Base-by-base conservation (phyloP, 2,797 vertebrate species). In the Acipenser oxyrinchus region DNA sequence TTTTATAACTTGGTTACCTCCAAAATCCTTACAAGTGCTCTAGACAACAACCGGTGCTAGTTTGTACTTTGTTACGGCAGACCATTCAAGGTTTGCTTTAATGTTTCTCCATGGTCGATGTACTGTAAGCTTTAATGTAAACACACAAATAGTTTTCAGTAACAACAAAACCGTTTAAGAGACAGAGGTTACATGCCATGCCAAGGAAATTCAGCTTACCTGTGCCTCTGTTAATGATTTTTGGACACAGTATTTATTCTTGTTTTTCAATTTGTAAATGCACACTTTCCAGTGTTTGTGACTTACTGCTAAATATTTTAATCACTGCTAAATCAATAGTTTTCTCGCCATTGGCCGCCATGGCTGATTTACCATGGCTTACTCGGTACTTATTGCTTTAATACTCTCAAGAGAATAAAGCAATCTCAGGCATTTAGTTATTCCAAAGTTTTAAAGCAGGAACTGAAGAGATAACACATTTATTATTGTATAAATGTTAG, bases 401-500 rank as follows among this genome's bases (percentile, higher is more conserved):
- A 67, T 80, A 82, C 85, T 82, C 81, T 75, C 82, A 84, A 75
- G 74, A 77, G 68, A 82, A 81, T 86, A 86, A 86, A 83, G 77
- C 73, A 81, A 80, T 84, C 81, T 79, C 69, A 65, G 82, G 81
- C 84, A 77, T 81, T 76, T 80, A 80, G 80, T 83, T 85, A 86
- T 89, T 87, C 84, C 83, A 83, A 80, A 78, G 82, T 79, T 81
- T 85, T 84, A 82, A 85, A 78, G 72, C 81, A 75, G 72, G 78
- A 78, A 75, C 75, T 73, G 75, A 80, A 74, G 83, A 85, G 69
- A 72, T 74, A 67, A 69, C 70, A 75, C 66, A 71, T 69, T 66
- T 67, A 72, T 71, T 74, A 71, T 87, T 88, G 81, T 83, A 62
- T 37, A 18, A 23, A 37, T 87, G 84, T 83, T 85, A 83, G 82